Evolutionary conservation across 2,888 invertebrate species (phyloP).

Genomic region (Allygus modestus): DNA sequence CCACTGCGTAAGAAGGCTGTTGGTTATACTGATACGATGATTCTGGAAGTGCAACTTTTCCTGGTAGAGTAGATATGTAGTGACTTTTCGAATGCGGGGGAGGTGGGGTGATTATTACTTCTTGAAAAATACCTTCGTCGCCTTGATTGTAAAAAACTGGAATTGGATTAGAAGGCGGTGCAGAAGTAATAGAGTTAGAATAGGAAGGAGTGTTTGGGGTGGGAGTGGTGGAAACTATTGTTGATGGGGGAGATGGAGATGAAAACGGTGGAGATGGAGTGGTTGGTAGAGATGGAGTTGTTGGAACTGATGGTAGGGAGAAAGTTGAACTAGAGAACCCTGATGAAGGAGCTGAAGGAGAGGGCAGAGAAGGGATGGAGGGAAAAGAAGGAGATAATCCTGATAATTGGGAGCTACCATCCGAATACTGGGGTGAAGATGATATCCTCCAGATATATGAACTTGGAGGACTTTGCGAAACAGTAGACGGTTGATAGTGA

Average conservation of each 20-base stretch:
- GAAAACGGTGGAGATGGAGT: slow-evolving; percentile 24
- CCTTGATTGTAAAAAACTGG: background rate
- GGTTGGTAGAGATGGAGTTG: background rate
- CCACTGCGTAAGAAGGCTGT: background rate
- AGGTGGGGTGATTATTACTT: slow-evolving; percentile 14
- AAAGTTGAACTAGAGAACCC: background rate
- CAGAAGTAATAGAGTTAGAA: background rate
- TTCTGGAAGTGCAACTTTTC: slow-evolving; percentile 23
- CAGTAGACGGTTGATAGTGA: background rate
- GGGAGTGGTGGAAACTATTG: background rate
- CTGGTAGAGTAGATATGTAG: slow-evolving; percentile 16
- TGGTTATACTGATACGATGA: slow-evolving; percentile 1
- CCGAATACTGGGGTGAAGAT: slow-evolving; percentile 3
- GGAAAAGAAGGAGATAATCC: background rate
- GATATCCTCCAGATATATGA: background rate
- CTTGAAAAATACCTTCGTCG: slow-evolving; percentile 10
- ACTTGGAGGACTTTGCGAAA: background rate
- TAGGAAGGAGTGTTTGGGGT: background rate
- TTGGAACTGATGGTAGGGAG: background rate
- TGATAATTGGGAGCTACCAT: background rate
- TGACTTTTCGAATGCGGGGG: background rate
- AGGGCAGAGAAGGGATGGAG: background rate
- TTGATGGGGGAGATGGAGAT: background rate
- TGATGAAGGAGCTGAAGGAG: background rate
- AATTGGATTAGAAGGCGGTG: background rate